These are phyloP conservation scores for Heliopora coerulea DNA, from an alignment of 92 coral and sea anemone species.

Conservation along the genomic window DNA sequence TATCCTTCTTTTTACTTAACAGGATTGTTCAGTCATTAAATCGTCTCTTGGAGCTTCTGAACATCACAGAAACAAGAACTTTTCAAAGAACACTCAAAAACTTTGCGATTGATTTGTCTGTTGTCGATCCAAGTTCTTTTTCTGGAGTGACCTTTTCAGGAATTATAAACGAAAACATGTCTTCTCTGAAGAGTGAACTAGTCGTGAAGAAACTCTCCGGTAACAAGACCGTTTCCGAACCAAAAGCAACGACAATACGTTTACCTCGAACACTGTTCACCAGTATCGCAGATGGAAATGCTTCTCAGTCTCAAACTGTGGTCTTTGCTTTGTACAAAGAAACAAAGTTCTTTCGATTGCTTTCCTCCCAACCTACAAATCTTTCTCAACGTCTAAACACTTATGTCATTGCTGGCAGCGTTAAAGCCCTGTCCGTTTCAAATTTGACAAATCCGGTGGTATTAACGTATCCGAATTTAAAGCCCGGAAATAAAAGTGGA, in stretches of 20 bases:
- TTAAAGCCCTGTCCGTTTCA: too few species aligned
- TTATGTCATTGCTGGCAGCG: slow-evolving; percentile 3
- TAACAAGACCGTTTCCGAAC: background rate
- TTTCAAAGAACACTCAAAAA: too few species aligned
- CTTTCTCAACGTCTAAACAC: background rate
- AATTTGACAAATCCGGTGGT: background rate
- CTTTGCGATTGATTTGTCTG: too few species aligned
- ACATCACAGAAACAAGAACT: too few species aligned
- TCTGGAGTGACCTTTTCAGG: slow-evolving; percentile 6
- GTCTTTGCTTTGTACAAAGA: background rate
- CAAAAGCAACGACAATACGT: background rate
- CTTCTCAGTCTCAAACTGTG: background rate
- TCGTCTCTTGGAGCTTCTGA: too few species aligned
- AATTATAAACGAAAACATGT: background rate
- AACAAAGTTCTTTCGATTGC: background rate
- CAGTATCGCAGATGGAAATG: background rate
- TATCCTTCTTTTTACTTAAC: too few species aligned
- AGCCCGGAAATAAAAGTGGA: background rate
- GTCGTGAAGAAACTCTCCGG: background rate
- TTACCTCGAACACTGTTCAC: background rate
- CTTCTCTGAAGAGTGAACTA: background rate
- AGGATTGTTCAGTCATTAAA: too few species aligned
- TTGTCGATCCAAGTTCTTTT: too few species aligned
- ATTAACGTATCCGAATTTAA: background rate
- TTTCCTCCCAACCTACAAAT: background rate